These are phyloP conservation scores for Procavia capensis DNA, from an alignment of 2,113 vertebrate species.

Conservation along the genomic window DNA sequence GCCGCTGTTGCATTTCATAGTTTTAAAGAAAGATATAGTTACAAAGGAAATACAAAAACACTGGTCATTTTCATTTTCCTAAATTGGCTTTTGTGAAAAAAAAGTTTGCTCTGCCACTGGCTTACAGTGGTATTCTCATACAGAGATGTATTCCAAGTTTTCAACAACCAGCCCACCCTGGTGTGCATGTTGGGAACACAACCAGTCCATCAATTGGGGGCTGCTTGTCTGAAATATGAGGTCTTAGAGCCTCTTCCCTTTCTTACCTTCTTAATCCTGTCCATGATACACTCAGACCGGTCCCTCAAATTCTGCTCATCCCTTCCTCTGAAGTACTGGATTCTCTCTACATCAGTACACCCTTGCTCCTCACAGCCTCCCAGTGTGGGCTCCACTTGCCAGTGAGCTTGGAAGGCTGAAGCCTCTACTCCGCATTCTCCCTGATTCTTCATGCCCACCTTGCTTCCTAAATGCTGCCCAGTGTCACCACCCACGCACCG, in stretches of 20 bases:
- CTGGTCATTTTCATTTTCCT: not conserved
- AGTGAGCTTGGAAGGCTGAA: not conserved
- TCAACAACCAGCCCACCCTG: not conserved
- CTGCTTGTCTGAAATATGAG: not conserved
- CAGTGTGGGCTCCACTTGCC: not conserved
- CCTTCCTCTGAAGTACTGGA: not conserved
- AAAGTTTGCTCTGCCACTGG: not conserved
- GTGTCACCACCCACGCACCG: not conserved
- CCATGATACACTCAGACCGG: not conserved
- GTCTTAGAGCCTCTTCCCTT: not conserved
- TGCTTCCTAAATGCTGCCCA: not conserved
- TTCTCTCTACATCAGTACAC: not conserved
- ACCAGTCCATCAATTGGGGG: not conserved
- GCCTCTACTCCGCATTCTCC: not conserved
- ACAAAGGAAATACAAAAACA: not conserved
- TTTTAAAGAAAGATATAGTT: slow-evolving; percentile 1
- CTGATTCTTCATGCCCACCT: not conserved
- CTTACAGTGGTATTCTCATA: not conserved
- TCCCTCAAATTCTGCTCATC: not conserved
- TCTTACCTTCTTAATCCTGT: not conserved
- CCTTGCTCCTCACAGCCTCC: too few relatives aligned
- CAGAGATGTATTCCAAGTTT: not conserved
- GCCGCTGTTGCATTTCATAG: not conserved
- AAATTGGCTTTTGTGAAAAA: not conserved
- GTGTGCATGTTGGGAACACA: not conserved